These are phyloP conservation scores for Tautogolabrus adspersus DNA, from an alignment of 2,113 vertebrate species.

Conservation along the genomic window DNA sequence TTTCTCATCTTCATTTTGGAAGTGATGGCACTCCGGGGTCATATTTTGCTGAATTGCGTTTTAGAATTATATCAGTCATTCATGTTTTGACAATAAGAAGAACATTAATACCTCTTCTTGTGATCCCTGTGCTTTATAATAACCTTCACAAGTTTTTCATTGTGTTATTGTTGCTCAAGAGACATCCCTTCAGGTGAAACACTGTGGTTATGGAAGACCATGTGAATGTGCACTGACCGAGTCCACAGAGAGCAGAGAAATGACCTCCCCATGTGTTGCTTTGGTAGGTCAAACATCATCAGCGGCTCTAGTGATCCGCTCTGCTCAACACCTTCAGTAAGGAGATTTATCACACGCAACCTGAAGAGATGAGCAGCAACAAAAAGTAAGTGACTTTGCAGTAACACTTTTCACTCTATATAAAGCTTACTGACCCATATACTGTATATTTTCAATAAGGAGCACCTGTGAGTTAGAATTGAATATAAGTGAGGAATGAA, in stretches of 20 bases:
- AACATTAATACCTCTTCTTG: neutral
- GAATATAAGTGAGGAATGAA: neutral
- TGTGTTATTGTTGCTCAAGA: neutral
- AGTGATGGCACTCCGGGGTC: neutral
- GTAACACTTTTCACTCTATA: neutral
- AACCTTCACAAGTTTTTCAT: neutral
- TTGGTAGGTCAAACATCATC: conserved; percentile 63
- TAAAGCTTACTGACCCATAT: neutral
- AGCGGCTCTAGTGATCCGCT: conserved; percentile 47
- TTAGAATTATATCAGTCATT: neutral
- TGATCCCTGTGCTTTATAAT: neutral
- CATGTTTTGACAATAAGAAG: too few species aligned
- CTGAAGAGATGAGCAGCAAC: conserved; percentile 70
- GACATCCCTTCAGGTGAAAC: neutral
- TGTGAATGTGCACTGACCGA: neutral
- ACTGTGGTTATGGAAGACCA: neutral
- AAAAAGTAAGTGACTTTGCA: conserved; percentile 77
- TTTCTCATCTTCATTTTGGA: neutral
- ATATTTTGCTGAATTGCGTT: neutral
- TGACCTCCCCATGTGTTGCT: conserved; percentile 33
- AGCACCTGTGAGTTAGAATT: fast-evolving
- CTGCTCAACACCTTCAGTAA: conserved; percentile 32
- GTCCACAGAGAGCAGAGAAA: neutral
- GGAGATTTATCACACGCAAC: conserved; percentile 29
- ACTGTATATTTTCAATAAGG: neutral